Percentiles rank a stretch among this genome's conserved stretches.
phyloP scores from a whole-genome alignment of 2,797 vertebrate genomes.

The Takifugu rubripes region DNA sequence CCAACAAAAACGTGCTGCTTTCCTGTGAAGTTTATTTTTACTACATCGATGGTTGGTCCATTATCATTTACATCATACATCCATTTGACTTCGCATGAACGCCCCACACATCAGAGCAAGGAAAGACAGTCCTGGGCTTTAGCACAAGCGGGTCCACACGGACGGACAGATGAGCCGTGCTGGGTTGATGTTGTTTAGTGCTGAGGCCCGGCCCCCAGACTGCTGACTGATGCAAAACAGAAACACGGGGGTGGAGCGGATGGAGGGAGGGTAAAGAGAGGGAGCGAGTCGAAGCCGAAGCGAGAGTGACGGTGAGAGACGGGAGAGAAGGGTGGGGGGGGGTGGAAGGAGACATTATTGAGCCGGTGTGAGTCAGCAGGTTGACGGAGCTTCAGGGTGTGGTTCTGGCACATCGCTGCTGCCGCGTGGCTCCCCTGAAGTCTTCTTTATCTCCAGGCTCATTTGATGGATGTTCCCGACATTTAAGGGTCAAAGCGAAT shows the following conservation, averaged over 20 bases:
- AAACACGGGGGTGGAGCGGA: constrained; percentile 47
- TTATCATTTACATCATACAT: no score
- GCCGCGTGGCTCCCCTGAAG: constrained; percentile 13
- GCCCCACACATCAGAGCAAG: no score
- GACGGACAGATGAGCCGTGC: constrained; percentile 21
- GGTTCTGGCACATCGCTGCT: constrained; percentile 54
- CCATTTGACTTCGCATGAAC: no score
- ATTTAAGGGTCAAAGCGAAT: not conserved
- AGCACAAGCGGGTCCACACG: not conserved
- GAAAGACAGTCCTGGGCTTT: no score
- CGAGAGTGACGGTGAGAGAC: constrained; percentile 45
- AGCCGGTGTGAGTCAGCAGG: constrained; percentile 78
- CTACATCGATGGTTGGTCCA: no score
- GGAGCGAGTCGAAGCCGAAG: constrained; percentile 51
- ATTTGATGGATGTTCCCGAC: constrained; percentile 1
- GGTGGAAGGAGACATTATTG: constrained; percentile 63
- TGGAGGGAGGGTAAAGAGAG: constrained; percentile 18
- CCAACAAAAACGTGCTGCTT: no score
- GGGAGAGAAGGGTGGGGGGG: constrained; percentile 37
- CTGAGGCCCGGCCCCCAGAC: constrained; percentile 51
- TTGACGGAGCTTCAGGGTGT: constrained; percentile 64
- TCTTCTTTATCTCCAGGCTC: not conserved
- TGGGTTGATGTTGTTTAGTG: constrained; percentile 41
- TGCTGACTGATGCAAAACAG: constrained; percentile 70
- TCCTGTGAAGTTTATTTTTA: no score